Conservation (phyloP, 2,888 invertebrate genomes). For the Metacarcinus magister region DNA sequence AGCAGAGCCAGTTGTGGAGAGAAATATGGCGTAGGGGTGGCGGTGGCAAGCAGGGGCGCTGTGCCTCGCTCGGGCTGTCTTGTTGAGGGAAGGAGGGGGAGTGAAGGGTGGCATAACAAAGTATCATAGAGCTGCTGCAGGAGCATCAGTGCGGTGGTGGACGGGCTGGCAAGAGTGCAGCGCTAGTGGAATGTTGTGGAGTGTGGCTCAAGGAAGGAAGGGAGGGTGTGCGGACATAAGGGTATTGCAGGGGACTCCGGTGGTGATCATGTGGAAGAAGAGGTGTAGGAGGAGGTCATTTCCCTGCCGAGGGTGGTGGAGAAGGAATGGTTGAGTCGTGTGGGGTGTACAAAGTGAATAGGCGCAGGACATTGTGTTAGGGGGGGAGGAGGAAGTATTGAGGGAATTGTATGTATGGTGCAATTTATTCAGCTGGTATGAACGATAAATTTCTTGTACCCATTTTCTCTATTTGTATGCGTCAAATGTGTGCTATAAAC, state of each 20-base stretch:
- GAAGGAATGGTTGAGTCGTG: background rate
- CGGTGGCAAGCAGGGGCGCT: background rate
- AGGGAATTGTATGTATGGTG: background rate
- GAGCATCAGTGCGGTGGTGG: background rate
- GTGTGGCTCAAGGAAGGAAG: background rate
- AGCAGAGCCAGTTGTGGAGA: conserved; percentile 11
- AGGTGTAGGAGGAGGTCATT: background rate
- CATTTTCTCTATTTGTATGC: background rate
- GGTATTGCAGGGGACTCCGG: background rate
- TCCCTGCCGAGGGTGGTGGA: background rate
- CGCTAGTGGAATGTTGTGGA: background rate
- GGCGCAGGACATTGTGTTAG: background rate
- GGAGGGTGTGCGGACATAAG: background rate
- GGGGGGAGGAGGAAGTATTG: background rate
- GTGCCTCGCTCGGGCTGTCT: background rate
- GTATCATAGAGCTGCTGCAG: conserved; percentile 26
- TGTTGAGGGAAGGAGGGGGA: conserved; percentile 43
- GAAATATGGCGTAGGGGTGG: conserved; percentile 19
- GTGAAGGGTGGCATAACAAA: conserved; percentile 42
- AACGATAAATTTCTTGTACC: background rate
- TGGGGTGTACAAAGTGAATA: background rate
- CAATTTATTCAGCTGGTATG: background rate
- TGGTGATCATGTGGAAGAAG: background rate
- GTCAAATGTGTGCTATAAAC: background rate
- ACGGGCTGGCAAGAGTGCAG: background rate